Percentiles rank a stretch among this genome's conserved stretches.
Evolutionary conservation across 2,888 invertebrate genomes (phyloP).

Genomic region (Nephrotoma flavescens): DNA sequence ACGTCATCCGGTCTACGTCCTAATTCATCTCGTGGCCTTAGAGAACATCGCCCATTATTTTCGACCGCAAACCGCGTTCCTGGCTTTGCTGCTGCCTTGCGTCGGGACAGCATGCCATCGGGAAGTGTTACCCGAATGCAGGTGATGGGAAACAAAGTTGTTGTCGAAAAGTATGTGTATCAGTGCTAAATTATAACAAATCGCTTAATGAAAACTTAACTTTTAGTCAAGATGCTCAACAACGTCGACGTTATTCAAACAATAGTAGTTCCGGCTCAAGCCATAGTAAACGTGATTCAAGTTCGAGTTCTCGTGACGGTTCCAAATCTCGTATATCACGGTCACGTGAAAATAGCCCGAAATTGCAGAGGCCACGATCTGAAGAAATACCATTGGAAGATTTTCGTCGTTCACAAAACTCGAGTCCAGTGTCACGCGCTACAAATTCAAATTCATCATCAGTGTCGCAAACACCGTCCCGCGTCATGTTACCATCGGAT

Average conservation of each 20-base stretch:
- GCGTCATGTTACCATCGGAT: slow-evolving; percentile 14
- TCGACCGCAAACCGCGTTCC: slow-evolving; percentile 35
- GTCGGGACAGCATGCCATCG: slow-evolving; percentile 28
- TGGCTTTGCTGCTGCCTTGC: slow-evolving; percentile 42
- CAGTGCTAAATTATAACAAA: background rate
- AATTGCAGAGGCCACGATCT: slow-evolving; percentile 52
- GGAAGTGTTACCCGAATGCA: slow-evolving; percentile 28
- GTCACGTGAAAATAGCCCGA: slow-evolving; percentile 58
- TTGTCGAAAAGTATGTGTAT: background rate
- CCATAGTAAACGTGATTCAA: background rate
- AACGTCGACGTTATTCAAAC: background rate
- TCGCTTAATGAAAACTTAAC: background rate
- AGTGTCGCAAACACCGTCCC: slow-evolving; percentile 33
- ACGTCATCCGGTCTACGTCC: slow-evolving; percentile 24
- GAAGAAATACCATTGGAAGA: slow-evolving; percentile 73
- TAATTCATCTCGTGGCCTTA: slow-evolving; percentile 20
- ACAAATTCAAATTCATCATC: slow-evolving; percentile 24
- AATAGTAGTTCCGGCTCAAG: background rate
- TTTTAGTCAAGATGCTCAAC: background rate
- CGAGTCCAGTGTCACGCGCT: slow-evolving; percentile 29
- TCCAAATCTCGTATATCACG: slow-evolving; percentile 25
- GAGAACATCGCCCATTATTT: slow-evolving; percentile 39
- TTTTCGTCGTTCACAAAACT: slow-evolving; percentile 44
- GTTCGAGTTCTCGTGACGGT: slow-evolving; percentile 20
- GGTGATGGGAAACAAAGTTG: slow-evolving; percentile 26